These are phyloP conservation scores for Himalopsyche kuldschensis DNA, from an alignment of 2,888 invertebrate genomes.

Conservation along the genomic window DNA sequence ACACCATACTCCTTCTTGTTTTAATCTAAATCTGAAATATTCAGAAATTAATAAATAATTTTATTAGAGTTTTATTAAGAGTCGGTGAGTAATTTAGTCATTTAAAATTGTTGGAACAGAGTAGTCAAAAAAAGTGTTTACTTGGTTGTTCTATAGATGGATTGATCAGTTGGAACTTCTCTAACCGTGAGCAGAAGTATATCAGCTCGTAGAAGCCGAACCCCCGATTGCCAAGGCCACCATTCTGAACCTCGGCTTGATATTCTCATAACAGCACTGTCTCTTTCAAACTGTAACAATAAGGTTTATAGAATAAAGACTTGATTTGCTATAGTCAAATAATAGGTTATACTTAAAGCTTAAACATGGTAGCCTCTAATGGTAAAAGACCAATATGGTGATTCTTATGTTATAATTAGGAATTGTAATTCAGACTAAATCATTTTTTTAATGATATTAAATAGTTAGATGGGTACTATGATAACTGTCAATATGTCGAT, in stretches of 20 bases:
- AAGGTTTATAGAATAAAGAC: not conserved
- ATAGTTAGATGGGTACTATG: not conserved
- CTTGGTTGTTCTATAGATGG: slow-evolving; percentile 41
- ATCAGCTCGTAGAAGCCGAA: slow-evolving; percentile 83
- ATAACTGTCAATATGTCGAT: not conserved
- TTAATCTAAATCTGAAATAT: slow-evolving; percentile 66
- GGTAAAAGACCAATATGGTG: not conserved
- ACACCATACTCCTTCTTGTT: slow-evolving; percentile 85
- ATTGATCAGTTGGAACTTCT: slow-evolving; percentile 64
- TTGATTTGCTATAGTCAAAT: no score
- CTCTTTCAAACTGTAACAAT: slow-evolving; percentile 59
- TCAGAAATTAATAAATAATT: not conserved
- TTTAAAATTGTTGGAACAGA: not conserved
- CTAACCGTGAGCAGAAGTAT: slow-evolving; percentile 79
- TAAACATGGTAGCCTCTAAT: not conserved
- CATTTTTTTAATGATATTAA: not conserved
- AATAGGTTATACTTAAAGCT: no score
- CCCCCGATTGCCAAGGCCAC: slow-evolving; percentile 92
- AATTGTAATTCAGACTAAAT: not conserved
- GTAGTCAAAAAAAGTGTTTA: slow-evolving; percentile 2
- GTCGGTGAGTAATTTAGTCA: no score
- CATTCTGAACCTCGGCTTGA: slow-evolving; percentile 79
- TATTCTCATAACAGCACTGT: slow-evolving; percentile 62
- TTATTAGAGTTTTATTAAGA: not conserved
- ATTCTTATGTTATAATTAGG: not conserved